Conservation (phyloP, 2,797 vertebrate genomes). For the Danio albolineatus region DNA sequence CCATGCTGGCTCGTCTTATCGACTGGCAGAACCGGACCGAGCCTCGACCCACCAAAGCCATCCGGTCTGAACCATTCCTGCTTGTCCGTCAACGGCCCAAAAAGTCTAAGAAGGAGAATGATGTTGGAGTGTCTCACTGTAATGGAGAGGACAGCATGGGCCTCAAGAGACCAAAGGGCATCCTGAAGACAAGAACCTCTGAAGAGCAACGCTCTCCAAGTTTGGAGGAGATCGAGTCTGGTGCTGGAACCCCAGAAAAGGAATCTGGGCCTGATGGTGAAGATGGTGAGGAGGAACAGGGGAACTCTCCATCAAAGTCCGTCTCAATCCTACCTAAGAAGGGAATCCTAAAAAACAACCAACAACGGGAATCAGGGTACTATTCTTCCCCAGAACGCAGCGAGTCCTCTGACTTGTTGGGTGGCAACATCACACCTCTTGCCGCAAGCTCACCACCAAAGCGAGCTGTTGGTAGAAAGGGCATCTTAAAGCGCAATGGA, state of each 20-base stretch:
- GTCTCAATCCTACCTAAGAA: constrained; percentile 92
- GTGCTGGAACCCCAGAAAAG: constrained; percentile 72
- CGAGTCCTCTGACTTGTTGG: constrained; percentile 93
- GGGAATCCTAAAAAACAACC: constrained; percentile 98
- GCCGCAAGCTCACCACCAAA: constrained; percentile 80
- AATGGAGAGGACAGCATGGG: constrained; percentile 81
- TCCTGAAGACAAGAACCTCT: constrained; percentile 92
- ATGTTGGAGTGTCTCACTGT: constrained; percentile 82
- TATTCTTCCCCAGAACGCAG: constrained; percentile 98
- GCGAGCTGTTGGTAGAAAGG: constrained; percentile 87
- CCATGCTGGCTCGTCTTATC: constrained; percentile 93
- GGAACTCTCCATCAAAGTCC: constrained; percentile 81
- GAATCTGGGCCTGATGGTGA: constrained; percentile 68
- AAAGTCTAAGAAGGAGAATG: constrained; percentile 96
- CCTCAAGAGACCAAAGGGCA: constrained; percentile 95
- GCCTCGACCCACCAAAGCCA: constrained; percentile 81
- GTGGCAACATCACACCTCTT: constrained; percentile 75
- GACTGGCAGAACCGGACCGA: constrained; percentile 98
- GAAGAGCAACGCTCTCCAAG: constrained; percentile 89
- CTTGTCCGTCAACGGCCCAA: constrained; percentile 89
- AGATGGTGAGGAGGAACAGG: constrained; percentile 75
- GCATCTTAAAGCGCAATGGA: constrained; percentile 95
- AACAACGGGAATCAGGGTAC: constrained; percentile 98
- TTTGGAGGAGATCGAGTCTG: constrained; percentile 84
- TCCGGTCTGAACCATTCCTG: constrained; percentile 72